Conservation (phyloP, 2,888 invertebrate species). For the Steromphala cineraria region DNA sequence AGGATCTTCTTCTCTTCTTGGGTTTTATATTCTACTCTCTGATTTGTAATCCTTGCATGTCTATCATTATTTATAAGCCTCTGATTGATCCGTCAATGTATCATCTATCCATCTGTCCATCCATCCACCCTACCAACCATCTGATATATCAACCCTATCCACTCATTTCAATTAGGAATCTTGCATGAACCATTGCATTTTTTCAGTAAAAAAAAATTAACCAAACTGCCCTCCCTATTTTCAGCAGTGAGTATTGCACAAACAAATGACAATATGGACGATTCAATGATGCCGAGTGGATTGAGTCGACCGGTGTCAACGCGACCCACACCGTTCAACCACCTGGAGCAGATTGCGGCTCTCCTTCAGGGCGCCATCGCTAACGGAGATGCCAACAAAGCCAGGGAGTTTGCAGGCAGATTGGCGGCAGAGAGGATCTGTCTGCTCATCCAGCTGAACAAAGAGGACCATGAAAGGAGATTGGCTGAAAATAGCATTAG, state of each 20-base stretch:
- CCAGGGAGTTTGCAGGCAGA: constrained; percentile 44
- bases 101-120: too few species aligned
- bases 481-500: constrained; percentile 23
- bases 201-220: too few species aligned
- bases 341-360: constrained; percentile 31
- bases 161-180: too few species aligned
- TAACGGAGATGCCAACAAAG: constrained; percentile 41
- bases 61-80: too few species aligned
- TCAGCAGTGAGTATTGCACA: neutral
- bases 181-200: too few species aligned
- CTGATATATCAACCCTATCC: too few species aligned
- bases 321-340: constrained; percentile 29
- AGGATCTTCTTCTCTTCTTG: too few species aligned
- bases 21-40: too few species aligned
- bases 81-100: too few species aligned
- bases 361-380: constrained; percentile 52
- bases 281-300: neutral
- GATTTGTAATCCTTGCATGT: too few species aligned
- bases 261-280: neutral
- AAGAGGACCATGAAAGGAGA: neutral
- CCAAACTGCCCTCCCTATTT: too few species aligned
- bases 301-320: neutral
- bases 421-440: constrained; percentile 42
- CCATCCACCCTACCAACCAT: too few species aligned
- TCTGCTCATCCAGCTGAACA: constrained; percentile 41